A percentile compares a stretch with the other conserved stretches of the same genome.
Conservation (phyloP, 2,888 invertebrate genomes). For the Protonemura montana region DNA sequence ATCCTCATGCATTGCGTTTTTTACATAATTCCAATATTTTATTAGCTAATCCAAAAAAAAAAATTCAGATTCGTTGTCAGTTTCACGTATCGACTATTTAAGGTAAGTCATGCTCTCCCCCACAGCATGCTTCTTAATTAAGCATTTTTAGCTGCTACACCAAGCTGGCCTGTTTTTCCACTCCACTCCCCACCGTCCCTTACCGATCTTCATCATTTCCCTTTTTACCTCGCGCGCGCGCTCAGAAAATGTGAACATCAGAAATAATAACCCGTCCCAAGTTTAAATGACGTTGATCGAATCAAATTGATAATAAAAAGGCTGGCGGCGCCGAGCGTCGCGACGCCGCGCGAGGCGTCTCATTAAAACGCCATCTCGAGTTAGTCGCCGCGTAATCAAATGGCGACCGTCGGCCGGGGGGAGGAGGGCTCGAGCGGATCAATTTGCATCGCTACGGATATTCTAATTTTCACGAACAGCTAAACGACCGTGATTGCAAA, state of each 20-base stretch:
- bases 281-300: conserved; percentile 41
- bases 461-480: conserved; percentile 8
- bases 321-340: neutral
- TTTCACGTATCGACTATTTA: too few relatives aligned
- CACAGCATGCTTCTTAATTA: conserved; percentile 31
- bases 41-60: too few relatives aligned
- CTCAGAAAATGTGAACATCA: conserved; percentile 33
- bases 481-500: neutral
- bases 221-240: neutral
- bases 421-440: neutral
- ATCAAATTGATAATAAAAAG: conserved; percentile 34
- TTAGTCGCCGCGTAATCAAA: conserved; percentile 37
- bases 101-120: too few relatives aligned
- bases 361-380: conserved; percentile 35
- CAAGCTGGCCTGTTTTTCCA: neutral
- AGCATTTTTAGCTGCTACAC: neutral
- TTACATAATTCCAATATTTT: too few relatives aligned
- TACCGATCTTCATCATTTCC: neutral
- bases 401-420: neutral
- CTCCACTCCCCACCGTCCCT: neutral
- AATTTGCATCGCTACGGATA: conserved; percentile 18
- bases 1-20: neutral
- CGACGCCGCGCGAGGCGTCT: neutral
- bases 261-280: conserved; percentile 34
- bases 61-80: too few relatives aligned